Base-by-base conservation (phyloP, 2,113 vertebrate genomes). In the Toxostoma redivivum region DNA sequence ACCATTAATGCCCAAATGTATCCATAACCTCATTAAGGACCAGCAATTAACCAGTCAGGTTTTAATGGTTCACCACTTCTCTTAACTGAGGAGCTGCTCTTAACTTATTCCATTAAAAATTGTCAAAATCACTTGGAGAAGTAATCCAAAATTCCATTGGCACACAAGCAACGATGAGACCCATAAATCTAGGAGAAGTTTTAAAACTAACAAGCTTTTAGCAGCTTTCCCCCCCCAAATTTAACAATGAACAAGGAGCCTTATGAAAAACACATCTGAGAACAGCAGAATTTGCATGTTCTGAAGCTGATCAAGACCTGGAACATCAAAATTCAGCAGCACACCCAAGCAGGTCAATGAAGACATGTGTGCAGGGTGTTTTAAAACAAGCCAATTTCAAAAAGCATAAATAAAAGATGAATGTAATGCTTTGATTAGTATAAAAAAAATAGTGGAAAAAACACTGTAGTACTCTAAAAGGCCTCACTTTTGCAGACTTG, bases 181-280 rank as follows among this genome's bases (percentile, higher is more conserved):
- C 33, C 71, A 57, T 30, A 72, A 88, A 88, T 73, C 60, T 7
- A 40, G 15, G 7, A 47, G 3, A 20, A 78, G 33, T 31, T 37
- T 72, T 53, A 18, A 87, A 87, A 27, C 31, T 20, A 82, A 40
- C 37, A 82, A 64, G 44, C 47, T 84, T 65, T 77, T 42, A 22
- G 57, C 3, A 77, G 15, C 25, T 35, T 20, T 13, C 1, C 0
- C 0, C 37, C 5, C 16, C 33, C 4, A 3, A 8, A 0, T 33
- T 60, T 35, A 81, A 69, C 37, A 67, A 20, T 15, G 23, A 83
- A 45, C 54, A 48, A 53, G 5, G 24, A 89, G 33, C 37, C 28
- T 42, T 13, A n/a, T 2, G 18, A 58, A 81, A 80, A 73, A 22
- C 28, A 28, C 11, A 11, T 12, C 69, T 56, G 61, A 27, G 33